Base-by-base conservation (phyloP, 2,113 vertebrate species). In the Vanacampus margaritifer region DNA sequence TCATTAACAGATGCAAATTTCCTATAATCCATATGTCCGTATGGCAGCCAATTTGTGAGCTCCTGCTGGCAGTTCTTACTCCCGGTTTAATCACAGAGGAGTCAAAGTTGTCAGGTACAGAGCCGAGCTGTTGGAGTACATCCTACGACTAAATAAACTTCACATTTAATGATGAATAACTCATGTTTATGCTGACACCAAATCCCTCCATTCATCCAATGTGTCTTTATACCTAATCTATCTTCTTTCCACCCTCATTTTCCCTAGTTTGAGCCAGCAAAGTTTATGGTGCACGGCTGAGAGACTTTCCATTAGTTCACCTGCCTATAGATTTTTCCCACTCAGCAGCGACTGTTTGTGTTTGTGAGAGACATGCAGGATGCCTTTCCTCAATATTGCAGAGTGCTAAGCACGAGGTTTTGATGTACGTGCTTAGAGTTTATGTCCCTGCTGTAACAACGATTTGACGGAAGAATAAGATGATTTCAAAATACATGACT, bases 1-100 rank as follows among this genome's bases (percentile, higher is more conserved):
- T 81, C 67, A 79, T 85, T 79, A 86, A 80, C 78, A 75, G 72
- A 83, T 74, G 58, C 81, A 84, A 83, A 81, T 76, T 79, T 68
- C 45, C 41, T 32, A 74, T 81, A 75, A 83, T 83, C 76, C 75
- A 78, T 71, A 75, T 35, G n/a, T 67, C 63, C 0, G 6, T 37
- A 26, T 3, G 61, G 70, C 74, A 69, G 73, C 45, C 23, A 26
- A 56, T 70, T 67, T 68, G 62, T 0, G 0, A 57, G 69, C 66
- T 72, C 66, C 58, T 28, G 67, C 64, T 79, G 77, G 59, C 78
- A 67, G 51, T 71, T 61, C 58, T 68, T 76, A 14, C 69, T 81
- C 63, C 68, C 24, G 69, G 16, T 76, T 80, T 72, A 77, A 63
- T 60, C 3, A 19, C 1, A 1, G 65, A 73, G 58, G 64, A 75